phyloP scores from a whole-genome alignment of 2,797 vertebrate species.

The Lepidocolaptes lacrymiger region DNA sequence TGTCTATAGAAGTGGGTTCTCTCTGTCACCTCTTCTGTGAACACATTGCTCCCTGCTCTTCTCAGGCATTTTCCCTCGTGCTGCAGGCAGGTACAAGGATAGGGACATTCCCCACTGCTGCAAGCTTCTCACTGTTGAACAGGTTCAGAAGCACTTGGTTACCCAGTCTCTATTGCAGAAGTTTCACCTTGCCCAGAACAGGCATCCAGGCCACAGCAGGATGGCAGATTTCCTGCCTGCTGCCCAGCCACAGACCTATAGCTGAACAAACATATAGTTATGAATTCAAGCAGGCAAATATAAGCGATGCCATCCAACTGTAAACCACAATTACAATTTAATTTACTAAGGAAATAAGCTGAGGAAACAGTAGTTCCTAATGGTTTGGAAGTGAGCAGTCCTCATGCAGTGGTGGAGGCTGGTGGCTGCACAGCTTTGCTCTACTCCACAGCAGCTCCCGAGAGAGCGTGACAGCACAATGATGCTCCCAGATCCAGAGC shows the following conservation, averaged over 20 bases:
- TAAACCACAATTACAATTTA: background rate
- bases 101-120: background rate
- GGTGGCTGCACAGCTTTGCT: rapidly evolving
- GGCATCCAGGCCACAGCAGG: background rate
- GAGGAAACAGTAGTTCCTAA: background rate
- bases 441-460: background rate
- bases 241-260: background rate
- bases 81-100: background rate
- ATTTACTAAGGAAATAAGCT: constrained; percentile 3
- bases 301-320: background rate
- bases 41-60: background rate
- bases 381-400: background rate
- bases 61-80: rapidly evolving
- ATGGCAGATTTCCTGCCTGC: background rate
- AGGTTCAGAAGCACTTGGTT: background rate
- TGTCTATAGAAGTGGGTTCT: background rate
- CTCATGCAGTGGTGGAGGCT: rapidly evolving
- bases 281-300: background rate
- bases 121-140: background rate
- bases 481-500: background rate
- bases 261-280: background rate
- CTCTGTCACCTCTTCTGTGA: background rate
- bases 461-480: rapidly evolving
- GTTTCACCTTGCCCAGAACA: background rate
- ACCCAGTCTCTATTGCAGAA: background rate